Base-by-base conservation (phyloP, 1,140 invertebrate species). In the Heliothis virescens region DNA sequence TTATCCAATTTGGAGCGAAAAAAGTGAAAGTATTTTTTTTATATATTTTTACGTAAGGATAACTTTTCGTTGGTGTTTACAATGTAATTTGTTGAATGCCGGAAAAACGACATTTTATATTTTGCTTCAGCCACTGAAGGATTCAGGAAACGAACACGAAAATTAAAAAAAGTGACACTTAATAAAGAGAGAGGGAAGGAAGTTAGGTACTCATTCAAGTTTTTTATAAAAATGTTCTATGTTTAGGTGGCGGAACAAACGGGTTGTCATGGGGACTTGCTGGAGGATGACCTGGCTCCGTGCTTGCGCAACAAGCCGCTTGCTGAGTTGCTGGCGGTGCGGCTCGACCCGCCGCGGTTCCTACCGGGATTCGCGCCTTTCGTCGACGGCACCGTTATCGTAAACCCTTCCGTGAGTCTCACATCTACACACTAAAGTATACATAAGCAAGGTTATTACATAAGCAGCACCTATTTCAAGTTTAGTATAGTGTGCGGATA, bases 341-440 rank as follows among this genome's bases (percentile, higher is more conserved):
- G 96, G 80, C 95, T 98, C 21, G 96, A 97, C 82, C 96, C 97
- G 50, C 98, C 98, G 1, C 94, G 96, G 83, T 98, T 98, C 91
- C 95, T 98, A 16, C 97, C 97, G 16, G 97, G 98, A 13, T 98
- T 98, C 88, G 98, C 98, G 15, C 98, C 98, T 3, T 98, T 98
- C 87, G 96, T 98, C 79, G 98, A 98, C 93, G 98, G 98, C 16
- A 97, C 97, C 29, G 97, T 98, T 79, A 95, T 98, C 80, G 92
- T 96, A 69, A 96, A 96, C 88, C 96, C 95, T 79, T 95, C 95
- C 67, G 94, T 95, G 84, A 90, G 92, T 60, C 16, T 48, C 16
- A 21, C 3, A 13, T 48, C 4, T 3, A 47, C n/a, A n/a, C n/a
- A n/a, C n/a, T n/a, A n/a, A n/a, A n/a, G 16, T 18, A 4, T 48